Percentiles rank a stretch among this genome's conserved stretches.
These are phyloP conservation scores for Spodoptera littoralis DNA, from an alignment of 2,888 invertebrate genomes.

Conservation along the genomic window DNA sequence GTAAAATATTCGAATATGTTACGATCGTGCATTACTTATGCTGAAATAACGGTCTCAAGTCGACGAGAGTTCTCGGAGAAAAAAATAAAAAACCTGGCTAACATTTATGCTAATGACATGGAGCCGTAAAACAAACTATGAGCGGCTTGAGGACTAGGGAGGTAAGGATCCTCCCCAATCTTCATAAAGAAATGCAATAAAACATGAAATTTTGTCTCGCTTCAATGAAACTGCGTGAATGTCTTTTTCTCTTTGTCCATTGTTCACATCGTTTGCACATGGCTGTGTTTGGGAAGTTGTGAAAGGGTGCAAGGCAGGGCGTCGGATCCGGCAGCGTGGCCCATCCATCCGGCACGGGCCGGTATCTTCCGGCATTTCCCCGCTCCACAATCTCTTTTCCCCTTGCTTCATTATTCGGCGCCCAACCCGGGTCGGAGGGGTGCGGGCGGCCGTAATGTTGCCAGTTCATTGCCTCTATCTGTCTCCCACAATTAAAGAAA, in stretches of 20 bases:
- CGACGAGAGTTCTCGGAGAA: slow-evolving; percentile 8
- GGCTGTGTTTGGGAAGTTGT: slow-evolving; percentile 61
- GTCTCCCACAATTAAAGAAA: slow-evolving; percentile 20
- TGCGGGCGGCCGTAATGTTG: slow-evolving; percentile 74
- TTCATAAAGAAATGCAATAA: slow-evolving; percentile 54
- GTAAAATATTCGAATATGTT: slow-evolving; percentile 42
- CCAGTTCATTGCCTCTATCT: slow-evolving; percentile 51
- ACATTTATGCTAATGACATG: slow-evolving; percentile 53
- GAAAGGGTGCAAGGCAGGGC: slow-evolving; percentile 61
- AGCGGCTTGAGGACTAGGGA: slow-evolving; percentile 17
- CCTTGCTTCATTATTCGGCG: slow-evolving; percentile 79
- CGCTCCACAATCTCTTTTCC: slow-evolving; percentile 69
- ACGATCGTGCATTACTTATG: slow-evolving; percentile 41
- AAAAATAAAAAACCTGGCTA: slow-evolving; percentile 29
- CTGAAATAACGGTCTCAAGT: slow-evolving; percentile 35
- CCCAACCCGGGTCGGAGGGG: slow-evolving; percentile 81
- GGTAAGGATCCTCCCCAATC: slow-evolving; percentile 25
- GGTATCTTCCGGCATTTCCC: slow-evolving; percentile 75
- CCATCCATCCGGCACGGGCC: slow-evolving; percentile 74
- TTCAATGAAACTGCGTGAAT: slow-evolving; percentile 48
- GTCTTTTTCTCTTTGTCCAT: slow-evolving; percentile 41
- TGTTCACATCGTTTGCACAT: slow-evolving; percentile 59
- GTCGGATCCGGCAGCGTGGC: slow-evolving; percentile 65
- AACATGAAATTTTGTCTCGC: slow-evolving; percentile 47
- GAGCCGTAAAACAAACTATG: slow-evolving; percentile 53